These are phyloP conservation scores for Bufotes viridis DNA, from an alignment of 2,797 vertebrate species.

Conservation along the genomic window DNA sequence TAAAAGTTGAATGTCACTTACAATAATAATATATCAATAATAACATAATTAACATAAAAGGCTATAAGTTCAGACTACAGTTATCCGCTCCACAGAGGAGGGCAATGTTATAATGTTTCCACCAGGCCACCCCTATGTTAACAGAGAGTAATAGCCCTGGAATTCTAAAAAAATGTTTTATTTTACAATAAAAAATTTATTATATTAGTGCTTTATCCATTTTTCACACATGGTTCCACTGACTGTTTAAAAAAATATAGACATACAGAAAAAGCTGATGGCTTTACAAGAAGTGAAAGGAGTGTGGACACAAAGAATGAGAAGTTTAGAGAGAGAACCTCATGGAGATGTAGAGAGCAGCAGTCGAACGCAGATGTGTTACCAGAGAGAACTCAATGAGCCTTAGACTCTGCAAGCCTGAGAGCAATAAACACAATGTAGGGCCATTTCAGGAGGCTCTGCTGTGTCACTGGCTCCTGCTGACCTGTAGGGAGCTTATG, in stretches of 20 bases:
- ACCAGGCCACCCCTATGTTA: too few species aligned
- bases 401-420: constrained; percentile 39
- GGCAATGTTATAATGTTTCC: not conserved
- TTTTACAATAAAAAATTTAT: not conserved
- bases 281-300: not conserved
- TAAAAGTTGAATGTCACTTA: not conserved
- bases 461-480: constrained; percentile 32
- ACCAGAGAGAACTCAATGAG: constrained; percentile 56
- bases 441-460: constrained; percentile 22
- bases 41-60: not conserved
- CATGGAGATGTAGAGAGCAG: constrained; percentile 24
- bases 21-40: not conserved
- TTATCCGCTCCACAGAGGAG: not conserved
- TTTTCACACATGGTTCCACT: not conserved
- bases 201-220: not conserved
- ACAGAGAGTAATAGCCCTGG: too few species aligned
- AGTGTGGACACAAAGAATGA: not conserved
- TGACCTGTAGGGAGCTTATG: constrained; percentile 46
- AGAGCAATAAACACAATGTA: constrained; percentile 54
- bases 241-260: not conserved
- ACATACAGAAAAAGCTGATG: not conserved
- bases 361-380: constrained; percentile 45
- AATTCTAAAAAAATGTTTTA: not conserved
- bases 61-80: not conserved
- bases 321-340: not conserved